Base-by-base conservation (phyloP, 2,888 invertebrate species). In the Chrysotoxum bicinctum region DNA sequence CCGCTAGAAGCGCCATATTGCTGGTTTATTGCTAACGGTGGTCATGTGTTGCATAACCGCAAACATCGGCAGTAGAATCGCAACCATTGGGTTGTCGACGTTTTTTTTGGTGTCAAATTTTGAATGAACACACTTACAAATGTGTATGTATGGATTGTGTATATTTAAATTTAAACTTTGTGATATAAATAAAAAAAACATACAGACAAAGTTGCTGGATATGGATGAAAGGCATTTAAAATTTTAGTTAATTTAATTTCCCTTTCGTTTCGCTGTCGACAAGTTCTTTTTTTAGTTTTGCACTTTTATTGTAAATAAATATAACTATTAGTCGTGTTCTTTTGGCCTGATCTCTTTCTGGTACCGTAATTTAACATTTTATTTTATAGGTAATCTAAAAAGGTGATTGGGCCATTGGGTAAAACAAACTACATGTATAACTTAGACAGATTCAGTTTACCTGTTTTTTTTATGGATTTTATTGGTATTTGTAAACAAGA, bases 11-110 rank as follows among this genome's bases (percentile, higher is more conserved):
- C 35, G 21, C 66, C 66, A 66, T 66, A 35, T 66, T 50, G 69
- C 21, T 58, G 6, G 43, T 45, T 66, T 48, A 40, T 78, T 48
- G 54, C 35, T 19, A 72, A 64, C 48, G 52, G 54, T 56, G 80
- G 50, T 68, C 43, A 50, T 56, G 62, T 40, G 21, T 81, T 81
- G 70, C 76, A 64, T 81, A 81, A 81, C 16, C n/a, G 40, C 26
- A 66, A n/a, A 16, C 30, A 48, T n/a, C 50, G 32, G 10, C 58
- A 7, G 9, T 16, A 30, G 56, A 54, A 23, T 58, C 12, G 8
- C 35, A 70, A 48, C n/a, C 19, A 30, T 32, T 62, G n/a, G 32
- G 3, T 48, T 64, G 54, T 64, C 54, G 69, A 21, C 54, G 52
- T 56, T 84, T 32, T 32, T 73, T 58, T 40, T 4, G 50, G 43